Conservation (phyloP, 2,797 vertebrate genomes). For the Rallus crepitans region DNA sequence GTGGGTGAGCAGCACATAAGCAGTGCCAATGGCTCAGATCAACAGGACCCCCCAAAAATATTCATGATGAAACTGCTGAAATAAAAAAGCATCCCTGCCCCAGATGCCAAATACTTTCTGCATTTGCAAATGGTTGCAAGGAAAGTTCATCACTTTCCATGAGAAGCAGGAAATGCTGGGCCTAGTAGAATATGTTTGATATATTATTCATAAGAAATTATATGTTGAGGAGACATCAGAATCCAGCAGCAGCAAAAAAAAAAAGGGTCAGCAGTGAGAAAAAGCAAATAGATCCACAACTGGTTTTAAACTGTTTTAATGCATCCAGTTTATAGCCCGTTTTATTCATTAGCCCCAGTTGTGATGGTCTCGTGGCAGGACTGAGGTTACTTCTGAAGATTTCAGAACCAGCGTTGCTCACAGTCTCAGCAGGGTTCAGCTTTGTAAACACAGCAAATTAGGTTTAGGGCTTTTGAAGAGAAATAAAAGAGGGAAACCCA, state of each 20-base stretch:
- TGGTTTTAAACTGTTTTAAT: neutral
- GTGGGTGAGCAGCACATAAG: neutral
- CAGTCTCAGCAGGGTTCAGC: constrained; percentile 38
- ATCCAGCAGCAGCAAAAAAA: neutral
- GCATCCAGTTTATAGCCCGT: neutral
- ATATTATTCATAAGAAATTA: neutral
- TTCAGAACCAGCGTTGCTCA: neutral
- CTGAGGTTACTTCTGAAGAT: neutral
- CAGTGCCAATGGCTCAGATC: neutral
- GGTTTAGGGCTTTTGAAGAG: constrained; percentile 52
- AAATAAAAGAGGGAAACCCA: constrained; percentile 50
- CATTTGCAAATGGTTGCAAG: neutral
- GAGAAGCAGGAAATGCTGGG: neutral
- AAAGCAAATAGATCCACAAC: neutral
- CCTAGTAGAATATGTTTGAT: neutral
- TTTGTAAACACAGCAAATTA: constrained; percentile 56
- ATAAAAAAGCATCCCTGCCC: neutral
- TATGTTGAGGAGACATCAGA: neutral
- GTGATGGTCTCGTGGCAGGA: neutral
- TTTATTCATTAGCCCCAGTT: constrained; percentile 7
- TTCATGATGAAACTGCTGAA: neutral
- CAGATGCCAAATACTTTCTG: neutral
- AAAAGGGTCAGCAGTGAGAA: neutral
- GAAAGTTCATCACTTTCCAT: neutral
- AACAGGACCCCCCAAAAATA: neutral